Conservation (phyloP, 2,797 vertebrate genomes). For the Aselliscus stoliczkanus region DNA sequence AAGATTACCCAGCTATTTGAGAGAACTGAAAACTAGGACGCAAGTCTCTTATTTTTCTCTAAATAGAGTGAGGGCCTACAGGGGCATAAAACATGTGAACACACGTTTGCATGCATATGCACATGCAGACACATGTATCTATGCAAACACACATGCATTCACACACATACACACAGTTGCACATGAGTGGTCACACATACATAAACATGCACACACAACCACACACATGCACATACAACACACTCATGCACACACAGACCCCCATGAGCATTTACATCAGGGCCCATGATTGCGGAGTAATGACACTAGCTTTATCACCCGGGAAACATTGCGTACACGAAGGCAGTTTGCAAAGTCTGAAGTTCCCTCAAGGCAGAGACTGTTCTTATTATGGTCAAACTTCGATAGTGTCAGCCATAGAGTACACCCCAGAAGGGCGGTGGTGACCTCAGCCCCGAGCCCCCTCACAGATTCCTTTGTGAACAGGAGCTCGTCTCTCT, state of each 20-base stretch:
- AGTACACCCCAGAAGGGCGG: fast-evolving
- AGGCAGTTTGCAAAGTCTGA: neutral
- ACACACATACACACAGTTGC: no score
- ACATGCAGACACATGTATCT: no score
- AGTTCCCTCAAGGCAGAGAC: neutral
- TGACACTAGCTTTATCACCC: neutral
- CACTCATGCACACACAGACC: neutral
- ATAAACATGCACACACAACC: neutral
- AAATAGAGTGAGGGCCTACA: neutral
- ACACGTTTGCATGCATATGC: neutral
- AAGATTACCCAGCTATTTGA: neutral
- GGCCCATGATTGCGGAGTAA: neutral
- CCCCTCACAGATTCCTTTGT: no score
- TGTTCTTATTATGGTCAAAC: neutral
- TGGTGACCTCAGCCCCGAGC: fast-evolving
- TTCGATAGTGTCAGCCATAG: neutral
- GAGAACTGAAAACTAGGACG: neutral
- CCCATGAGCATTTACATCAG: neutral
- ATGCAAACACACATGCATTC: neutral
- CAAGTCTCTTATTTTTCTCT: neutral
- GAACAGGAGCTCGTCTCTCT: no score
- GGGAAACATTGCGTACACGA: neutral
- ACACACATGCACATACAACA: no score
- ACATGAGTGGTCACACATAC: neutral
- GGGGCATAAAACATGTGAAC: neutral